Conservation (phyloP, 2,888 invertebrate genomes). For the Petrolisthes cinctipes region DNA sequence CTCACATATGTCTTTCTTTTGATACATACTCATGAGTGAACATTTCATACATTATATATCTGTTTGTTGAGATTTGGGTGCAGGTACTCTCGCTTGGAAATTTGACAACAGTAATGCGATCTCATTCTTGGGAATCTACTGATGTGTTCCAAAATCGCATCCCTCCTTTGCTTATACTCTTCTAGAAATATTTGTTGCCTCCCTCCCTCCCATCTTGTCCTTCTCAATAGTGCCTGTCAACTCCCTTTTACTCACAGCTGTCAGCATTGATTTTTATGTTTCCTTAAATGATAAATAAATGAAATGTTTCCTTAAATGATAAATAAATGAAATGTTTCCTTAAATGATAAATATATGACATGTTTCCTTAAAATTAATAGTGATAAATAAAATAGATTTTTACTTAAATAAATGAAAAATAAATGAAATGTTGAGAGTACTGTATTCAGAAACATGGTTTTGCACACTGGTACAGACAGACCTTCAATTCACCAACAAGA, state of each 20-base stretch:
- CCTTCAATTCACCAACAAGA: too few species aligned
- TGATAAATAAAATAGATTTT: too few species aligned
- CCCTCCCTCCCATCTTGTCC: not conserved
- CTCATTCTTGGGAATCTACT: not conserved
- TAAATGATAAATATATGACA: too few species aligned
- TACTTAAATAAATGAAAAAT: too few species aligned
- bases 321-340: too few species aligned
- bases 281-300: too few species aligned
- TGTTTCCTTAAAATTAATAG: too few species aligned
- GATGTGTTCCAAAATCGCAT: conserved; percentile 12
- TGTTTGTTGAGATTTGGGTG: conserved; percentile 4
- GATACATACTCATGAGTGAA: conserved; percentile 18
- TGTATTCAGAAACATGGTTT: too few species aligned
- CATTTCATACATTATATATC: conserved; percentile 4
- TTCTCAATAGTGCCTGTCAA: not conserved
- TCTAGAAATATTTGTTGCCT: not conserved
- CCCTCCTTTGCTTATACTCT: conserved; percentile 10
- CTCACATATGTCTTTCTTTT: conserved; percentile 11
- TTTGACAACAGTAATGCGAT: conserved; percentile 1
- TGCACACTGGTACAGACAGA: too few species aligned
- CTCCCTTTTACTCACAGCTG: conserved; percentile 13
- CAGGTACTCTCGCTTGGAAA: conserved; percentile 13
- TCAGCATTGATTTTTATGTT: not conserved
- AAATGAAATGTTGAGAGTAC: too few species aligned
- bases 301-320: too few species aligned